Base-by-base conservation (phyloP, 2,797 vertebrate species). In the Kryptolebias ocellatus region DNA sequence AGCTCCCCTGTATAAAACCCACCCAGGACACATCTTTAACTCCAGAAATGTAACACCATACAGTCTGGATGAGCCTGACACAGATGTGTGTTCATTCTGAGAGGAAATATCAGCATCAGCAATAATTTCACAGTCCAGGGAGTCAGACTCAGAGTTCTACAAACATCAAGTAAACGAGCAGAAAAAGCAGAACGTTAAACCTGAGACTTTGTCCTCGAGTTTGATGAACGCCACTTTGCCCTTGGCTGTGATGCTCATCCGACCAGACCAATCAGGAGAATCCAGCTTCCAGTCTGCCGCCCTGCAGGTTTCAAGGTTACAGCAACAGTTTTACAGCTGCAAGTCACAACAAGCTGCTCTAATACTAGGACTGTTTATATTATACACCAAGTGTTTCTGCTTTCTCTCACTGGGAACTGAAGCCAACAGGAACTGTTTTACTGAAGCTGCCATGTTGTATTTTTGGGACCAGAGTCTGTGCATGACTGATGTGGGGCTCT, bases 261-360 rank as follows among this genome's bases (percentile, higher is more conserved):
- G 91, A 15, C 97, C 97, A 1, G 94, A 95, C 97, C 97, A 98
- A 79, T 98, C 96, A 0, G 97, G 97, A 34, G 94, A 66, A 18
- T 98, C 97, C 81, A 98, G 92, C 86, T 98, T 98, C 97, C 97
- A 98, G 90, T 98, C 97, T 27, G 97, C 96, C 0, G 97, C 97
- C 89, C 97, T 98, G 89, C 46, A 74, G 27, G 58, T 4, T 64
- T 5, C 0, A 45, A 39, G 18, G 34, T 60, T 9, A 27, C 6
- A 1, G 4, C 18, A 28, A 28, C 9, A 4, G 46, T 52, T 61
- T 47, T 14, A 12, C 5, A 52, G 44, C 27, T 53, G 50, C 27
- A 29, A 45, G 46, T 31, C 18, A 18, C 46, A 52, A 16, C 59
- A 28, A 56, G 7, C 2, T 34, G 34, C 34, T 34, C 9, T 34